phyloP scores from a whole-genome alignment of 2,113 vertebrate genomes.

The Gobius niger region DNA sequence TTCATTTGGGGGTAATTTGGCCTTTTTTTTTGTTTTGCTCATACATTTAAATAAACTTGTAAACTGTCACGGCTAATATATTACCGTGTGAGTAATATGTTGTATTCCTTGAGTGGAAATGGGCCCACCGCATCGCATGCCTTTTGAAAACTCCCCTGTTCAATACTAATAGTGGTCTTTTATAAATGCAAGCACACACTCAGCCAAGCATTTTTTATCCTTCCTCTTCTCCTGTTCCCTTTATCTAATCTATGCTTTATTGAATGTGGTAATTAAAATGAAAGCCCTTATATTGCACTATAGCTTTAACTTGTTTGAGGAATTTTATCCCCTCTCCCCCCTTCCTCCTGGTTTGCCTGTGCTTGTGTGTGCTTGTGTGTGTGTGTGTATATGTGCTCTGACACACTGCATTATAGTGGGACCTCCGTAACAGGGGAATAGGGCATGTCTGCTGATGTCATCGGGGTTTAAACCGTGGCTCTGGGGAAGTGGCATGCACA shows the following conservation, averaged over 20 bases:
- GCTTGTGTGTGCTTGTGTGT: conserved; percentile 20
- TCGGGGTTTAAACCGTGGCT: conserved; percentile 63
- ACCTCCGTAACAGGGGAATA: conserved; percentile 71
- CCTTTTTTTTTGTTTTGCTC: too few relatives aligned
- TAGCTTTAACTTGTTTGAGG: conserved; percentile 71
- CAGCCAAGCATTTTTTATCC: conserved; percentile 28
- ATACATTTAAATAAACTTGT: too few relatives aligned
- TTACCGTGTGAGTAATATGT: too few relatives aligned
- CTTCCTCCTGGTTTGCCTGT: conserved; percentile 29
- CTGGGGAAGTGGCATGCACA: conserved; percentile 34
- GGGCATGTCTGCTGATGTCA: conserved; percentile 71
- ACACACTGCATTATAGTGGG: conserved; percentile 66
- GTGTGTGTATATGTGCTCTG: conserved; percentile 52
- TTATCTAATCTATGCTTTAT: conserved; percentile 74
- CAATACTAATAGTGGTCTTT: conserved; percentile 60
- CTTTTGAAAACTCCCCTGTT: conserved; percentile 48
- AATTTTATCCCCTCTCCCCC: conserved; percentile 43
- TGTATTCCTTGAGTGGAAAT: background rate
- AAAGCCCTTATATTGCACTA: conserved; percentile 70
- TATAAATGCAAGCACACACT: conserved; percentile 26
- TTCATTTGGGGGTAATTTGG: too few relatives aligned
- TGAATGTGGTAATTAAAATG: conserved; percentile 78
- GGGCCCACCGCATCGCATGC: conserved; percentile 39
- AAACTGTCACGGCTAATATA: too few relatives aligned
- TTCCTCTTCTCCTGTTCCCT: conserved; percentile 62